Conservation (phyloP, 1,140 invertebrate genomes). For the Caenorhabditis inopinata region DNA sequence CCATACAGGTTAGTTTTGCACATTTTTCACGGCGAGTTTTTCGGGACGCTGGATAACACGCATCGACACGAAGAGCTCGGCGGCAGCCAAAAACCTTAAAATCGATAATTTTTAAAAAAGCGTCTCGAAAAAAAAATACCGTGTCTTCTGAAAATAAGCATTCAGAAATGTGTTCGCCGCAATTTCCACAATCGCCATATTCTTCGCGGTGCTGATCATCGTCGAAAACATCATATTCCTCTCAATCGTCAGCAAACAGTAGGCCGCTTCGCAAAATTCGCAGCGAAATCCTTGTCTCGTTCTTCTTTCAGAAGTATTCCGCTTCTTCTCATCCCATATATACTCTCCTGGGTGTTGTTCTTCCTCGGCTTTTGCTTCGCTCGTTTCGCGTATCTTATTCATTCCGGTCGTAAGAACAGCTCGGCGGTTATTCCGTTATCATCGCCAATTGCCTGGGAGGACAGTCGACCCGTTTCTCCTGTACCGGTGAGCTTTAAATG, state of each 20-base stretch:
- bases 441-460: background rate
- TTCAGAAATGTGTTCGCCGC: conserved; percentile 9
- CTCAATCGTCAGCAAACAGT: conserved; percentile 9
- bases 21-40: background rate
- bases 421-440: background rate
- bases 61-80: too few relatives aligned
- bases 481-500: background rate
- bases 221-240: background rate
- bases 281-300: background rate
- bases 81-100: too few relatives aligned
- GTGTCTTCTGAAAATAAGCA: too few relatives aligned
- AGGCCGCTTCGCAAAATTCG: background rate
- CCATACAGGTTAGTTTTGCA: background rate
- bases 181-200: background rate
- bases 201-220: background rate
- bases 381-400: background rate
- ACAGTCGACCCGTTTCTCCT: conserved; percentile 8
- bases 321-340: background rate
- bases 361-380: conserved; percentile 1
- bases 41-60: too few relatives aligned
- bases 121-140: too few relatives aligned
- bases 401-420: background rate
- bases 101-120: too few relatives aligned
- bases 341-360: background rate
- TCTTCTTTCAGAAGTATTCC: background rate